These are phyloP conservation scores for Cyprinodon brontotheroides DNA, from an alignment of 2,113 vertebrate genomes.

Conservation along the genomic window DNA sequence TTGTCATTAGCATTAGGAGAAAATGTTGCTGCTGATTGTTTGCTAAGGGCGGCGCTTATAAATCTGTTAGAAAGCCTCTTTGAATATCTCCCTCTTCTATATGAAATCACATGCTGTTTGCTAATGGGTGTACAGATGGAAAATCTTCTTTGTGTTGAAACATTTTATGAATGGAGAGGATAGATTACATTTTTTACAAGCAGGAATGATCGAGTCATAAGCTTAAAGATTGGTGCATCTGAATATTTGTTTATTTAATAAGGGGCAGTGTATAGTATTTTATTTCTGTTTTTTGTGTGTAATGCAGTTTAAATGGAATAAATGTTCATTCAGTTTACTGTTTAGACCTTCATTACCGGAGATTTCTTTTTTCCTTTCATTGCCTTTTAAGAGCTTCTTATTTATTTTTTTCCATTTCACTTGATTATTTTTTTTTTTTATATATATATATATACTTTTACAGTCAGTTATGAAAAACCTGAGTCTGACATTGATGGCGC, in stretches of 20 bases:
- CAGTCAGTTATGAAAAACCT: background rate
- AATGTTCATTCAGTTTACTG: background rate
- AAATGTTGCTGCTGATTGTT: too few species aligned
- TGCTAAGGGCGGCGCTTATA: too few species aligned
- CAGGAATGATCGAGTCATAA: background rate
- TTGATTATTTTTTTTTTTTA: too few species aligned
- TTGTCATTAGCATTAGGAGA: too few species aligned
- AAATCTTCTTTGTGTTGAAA: background rate
- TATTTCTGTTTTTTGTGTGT: background rate
- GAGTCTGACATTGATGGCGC: conserved; percentile 17
- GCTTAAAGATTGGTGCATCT: background rate
- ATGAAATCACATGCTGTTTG: too few species aligned
- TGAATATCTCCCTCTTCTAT: too few species aligned
- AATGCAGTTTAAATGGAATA: background rate
- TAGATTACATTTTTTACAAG: background rate
- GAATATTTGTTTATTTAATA: background rate
- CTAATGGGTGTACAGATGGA: background rate
- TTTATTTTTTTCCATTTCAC: background rate
- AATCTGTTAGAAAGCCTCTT: too few species aligned
- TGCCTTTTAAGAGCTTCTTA: too few species aligned
- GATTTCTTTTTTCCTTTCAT: background rate
- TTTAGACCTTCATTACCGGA: background rate
- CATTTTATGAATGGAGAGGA: background rate
- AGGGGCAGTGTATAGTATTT: background rate
- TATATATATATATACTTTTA: background rate